Base-by-base conservation (phyloP, 1,140 invertebrate genomes). In the Pseudoatta argentina region DNA sequence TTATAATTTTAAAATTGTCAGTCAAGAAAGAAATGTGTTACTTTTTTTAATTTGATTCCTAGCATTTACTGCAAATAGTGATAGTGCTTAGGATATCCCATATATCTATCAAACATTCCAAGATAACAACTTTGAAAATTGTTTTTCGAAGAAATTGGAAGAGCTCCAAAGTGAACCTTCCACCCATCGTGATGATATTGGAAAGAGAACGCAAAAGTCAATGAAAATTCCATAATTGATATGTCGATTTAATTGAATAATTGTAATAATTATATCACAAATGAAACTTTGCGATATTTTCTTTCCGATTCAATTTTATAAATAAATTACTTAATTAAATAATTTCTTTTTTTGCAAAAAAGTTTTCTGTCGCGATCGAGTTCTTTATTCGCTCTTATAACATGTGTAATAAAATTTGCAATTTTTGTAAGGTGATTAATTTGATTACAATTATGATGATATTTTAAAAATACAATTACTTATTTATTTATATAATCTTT, bases 61-160 rank as follows among this genome's bases (percentile, higher is more conserved):
- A 72, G 12, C 55, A 81, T 81, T 21, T 48, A 27, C 24, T 27
- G 18, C 55, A 18, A 24, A 27, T 6, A 79, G 3, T n/a, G 39
- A 72, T 39, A 12, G 21, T 2, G 18, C 4, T 18, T 59, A 21
- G 14, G 8, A 61, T 24, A 73, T 18, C 18, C 24, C 69, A 48
- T 82, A 59, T 61, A 82, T 82, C 78, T 8, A 82, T 72, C 79
- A 73, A 72, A 18, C 53, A 82, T 82, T 82, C 12, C 34, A 48
- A 57, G 78, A 82, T 59, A 82, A 39, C 18, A 82, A 82, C 79
- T 82, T 82, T 82, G 53, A 18, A 72, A 82, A 82, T 73, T 73
- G 67, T 82, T 82, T 82, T 82, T 73, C 79, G 14, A 73, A 73
- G 53, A 30, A 82, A 72, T 82, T 82, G 53, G 67, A 82, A 82